These are phyloP conservation scores for Nebria ingens DNA, from an alignment of 1,140 invertebrate species.

Conservation along the genomic window DNA sequence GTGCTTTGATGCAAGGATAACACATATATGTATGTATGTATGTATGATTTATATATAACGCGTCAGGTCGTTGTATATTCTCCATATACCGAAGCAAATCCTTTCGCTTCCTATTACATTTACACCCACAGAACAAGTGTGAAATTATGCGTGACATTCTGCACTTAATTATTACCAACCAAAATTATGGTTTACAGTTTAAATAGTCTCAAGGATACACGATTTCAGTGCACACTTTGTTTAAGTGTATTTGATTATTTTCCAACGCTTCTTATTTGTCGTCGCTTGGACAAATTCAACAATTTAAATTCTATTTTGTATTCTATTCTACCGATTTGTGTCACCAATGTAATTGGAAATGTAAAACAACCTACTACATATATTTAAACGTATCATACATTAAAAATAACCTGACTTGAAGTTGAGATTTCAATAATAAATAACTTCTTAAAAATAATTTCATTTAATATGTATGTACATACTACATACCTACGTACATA, in stretches of 20 bases:
- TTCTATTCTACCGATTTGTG: neutral
- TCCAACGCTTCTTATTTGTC: neutral
- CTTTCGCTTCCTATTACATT: no score
- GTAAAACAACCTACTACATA: neutral
- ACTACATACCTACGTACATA: no score
- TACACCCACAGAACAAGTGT: no score
- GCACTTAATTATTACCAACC: no score
- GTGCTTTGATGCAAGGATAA: no score
- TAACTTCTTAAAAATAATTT: neutral
- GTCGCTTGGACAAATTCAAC: neutral
- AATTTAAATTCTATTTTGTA: neutral
- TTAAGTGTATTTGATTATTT: neutral
- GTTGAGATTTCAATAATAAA: neutral
- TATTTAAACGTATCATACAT: neutral
- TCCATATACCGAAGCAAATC: no score
- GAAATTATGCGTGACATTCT: no score
- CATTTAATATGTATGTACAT: neutral
- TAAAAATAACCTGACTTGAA: neutral
- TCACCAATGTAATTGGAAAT: neutral
- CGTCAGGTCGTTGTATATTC: no score
- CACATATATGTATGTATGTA: no score
- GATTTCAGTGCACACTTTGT: neutral
- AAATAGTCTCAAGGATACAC: neutral
- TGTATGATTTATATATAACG: no score
- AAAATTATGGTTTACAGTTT: no score